A percentile compares a stretch with the other conserved stretches of the same genome.
These are phyloP conservation scores for Matsumyia berberina DNA, from an alignment of 2,888 invertebrate species.

Conservation along the genomic window DNA sequence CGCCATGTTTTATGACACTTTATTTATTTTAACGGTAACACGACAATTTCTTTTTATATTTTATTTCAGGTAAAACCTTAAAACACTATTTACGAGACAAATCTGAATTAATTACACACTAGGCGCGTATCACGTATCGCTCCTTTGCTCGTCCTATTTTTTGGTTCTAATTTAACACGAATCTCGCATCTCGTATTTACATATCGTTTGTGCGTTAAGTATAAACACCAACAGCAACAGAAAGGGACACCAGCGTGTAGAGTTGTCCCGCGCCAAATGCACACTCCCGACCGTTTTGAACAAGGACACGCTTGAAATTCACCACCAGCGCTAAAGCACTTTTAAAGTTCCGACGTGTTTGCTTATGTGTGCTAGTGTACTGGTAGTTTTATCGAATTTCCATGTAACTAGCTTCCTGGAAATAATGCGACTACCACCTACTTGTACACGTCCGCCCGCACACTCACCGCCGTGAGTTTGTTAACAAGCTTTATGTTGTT, in stretches of 20 bases:
- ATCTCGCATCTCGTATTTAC: slow-evolving; percentile 30
- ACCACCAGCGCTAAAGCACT: slow-evolving; percentile 29
- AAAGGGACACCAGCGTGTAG: slow-evolving; percentile 28
- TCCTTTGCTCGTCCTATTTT: background rate
- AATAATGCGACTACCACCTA: slow-evolving; percentile 46
- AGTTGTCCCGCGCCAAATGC: slow-evolving; percentile 55
- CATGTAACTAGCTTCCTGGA: slow-evolving; percentile 68
- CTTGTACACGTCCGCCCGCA: slow-evolving; percentile 30
- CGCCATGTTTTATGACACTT: slow-evolving; percentile 86
- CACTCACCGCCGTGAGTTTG: slow-evolving; percentile 8
- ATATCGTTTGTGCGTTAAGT: slow-evolving; percentile 45
- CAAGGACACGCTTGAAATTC: slow-evolving; percentile 39
- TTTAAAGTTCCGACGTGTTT: slow-evolving; percentile 41
- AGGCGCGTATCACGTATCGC: slow-evolving; percentile 19
- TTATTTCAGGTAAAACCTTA: slow-evolving; percentile 17
- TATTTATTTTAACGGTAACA: slow-evolving; percentile 16
- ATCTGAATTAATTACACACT: slow-evolving; percentile 47
- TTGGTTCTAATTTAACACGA: slow-evolving; percentile 40
- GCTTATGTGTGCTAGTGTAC: background rate
- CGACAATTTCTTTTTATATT: slow-evolving; percentile 21
- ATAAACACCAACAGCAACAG: slow-evolving; percentile 26
- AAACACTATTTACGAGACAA: slow-evolving; percentile 18
- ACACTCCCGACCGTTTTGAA: slow-evolving; percentile 44
- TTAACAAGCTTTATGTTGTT: slow-evolving; percentile 63
- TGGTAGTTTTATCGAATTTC: slow-evolving; percentile 65